Evolutionary conservation across 2,113 vertebrate species (phyloP).

Genomic region (Tupaia tana): DNA sequence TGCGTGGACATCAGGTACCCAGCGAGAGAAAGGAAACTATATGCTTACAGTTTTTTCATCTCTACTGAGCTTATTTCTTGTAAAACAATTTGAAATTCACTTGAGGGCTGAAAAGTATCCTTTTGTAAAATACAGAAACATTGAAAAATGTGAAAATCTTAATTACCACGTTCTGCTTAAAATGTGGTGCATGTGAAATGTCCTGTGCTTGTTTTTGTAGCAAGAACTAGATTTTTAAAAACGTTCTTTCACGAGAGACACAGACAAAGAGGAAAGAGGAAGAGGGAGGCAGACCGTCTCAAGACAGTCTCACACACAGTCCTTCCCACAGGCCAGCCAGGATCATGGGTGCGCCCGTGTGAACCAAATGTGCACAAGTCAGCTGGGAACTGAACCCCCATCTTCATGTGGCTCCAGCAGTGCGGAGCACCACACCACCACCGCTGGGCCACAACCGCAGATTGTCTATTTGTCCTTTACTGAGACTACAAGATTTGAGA

Average conservation of each 20-base stretch:
- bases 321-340: too few species aligned
- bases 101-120: slow-evolving; percentile 21
- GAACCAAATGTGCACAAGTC: too few species aligned
- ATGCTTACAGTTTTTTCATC: not conserved
- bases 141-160: not conserved
- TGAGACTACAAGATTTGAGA: not conserved
- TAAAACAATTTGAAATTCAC: slow-evolving; percentile 46
- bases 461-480: slow-evolving; percentile 32
- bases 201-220: slow-evolving; percentile 3
- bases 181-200: not conserved
- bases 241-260: too few species aligned
- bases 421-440: too few species aligned
- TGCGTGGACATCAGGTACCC: not conserved
- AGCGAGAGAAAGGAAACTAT: not conserved
- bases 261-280: too few species aligned
- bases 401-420: too few species aligned
- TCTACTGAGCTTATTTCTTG: not conserved
- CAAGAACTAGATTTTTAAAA: not conserved
- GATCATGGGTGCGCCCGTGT: too few species aligned
- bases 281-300: too few species aligned
- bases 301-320: too few species aligned
- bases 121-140: slow-evolving; percentile 42
- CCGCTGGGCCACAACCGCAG: not conserved
- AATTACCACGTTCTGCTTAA: slow-evolving; percentile 9
- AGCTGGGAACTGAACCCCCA: too few species aligned